phyloP scores from a whole-genome alignment of 2,888 invertebrate genomes.

The Caenorhabditis sulstoni region DNA sequence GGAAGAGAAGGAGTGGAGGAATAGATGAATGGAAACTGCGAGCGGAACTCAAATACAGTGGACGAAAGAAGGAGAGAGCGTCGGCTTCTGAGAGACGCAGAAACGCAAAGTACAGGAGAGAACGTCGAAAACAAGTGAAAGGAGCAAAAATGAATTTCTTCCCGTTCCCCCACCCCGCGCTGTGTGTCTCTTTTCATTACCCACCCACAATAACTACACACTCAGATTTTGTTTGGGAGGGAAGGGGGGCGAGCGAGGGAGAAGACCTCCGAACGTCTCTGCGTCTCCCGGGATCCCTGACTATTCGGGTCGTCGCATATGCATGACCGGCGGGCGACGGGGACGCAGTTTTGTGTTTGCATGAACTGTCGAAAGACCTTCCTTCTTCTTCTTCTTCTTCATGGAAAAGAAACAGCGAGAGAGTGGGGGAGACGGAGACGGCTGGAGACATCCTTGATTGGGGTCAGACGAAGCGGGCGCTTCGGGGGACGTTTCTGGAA shows the following conservation, averaged over 20 bases:
- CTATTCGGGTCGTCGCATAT: conserved; percentile 20
- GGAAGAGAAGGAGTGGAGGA: not conserved
- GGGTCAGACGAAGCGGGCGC: conserved; percentile 28
- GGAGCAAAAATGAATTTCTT: conserved; percentile 20
- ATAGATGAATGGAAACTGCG: conserved; percentile 7
- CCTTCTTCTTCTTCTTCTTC: conserved; percentile 3
- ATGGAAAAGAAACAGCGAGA: conserved; percentile 18
- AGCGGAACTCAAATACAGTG: conserved; percentile 40
- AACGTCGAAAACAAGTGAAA: conserved; percentile 17
- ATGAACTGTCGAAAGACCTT: conserved; percentile 46
- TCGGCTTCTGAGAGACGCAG: not conserved
- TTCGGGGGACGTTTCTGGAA: not conserved
- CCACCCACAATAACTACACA: not conserved
- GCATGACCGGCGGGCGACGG: conserved; percentile 37
- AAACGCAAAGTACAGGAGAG: conserved; percentile 7
- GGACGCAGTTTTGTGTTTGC: conserved; percentile 38
- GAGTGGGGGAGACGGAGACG: conserved; percentile 6
- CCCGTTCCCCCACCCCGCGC: not conserved
- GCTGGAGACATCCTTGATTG: conserved; percentile 32
- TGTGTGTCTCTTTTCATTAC: not conserved
- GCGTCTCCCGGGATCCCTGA: conserved; percentile 20
- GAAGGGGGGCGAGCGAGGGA: not conserved
- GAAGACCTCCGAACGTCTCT: conserved; percentile 1
- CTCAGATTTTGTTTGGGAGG: conserved; percentile 16
- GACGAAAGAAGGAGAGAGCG: conserved; percentile 9